Conservation (phyloP, 2,888 invertebrate species). For the Drosophila austrosaltans region DNA sequence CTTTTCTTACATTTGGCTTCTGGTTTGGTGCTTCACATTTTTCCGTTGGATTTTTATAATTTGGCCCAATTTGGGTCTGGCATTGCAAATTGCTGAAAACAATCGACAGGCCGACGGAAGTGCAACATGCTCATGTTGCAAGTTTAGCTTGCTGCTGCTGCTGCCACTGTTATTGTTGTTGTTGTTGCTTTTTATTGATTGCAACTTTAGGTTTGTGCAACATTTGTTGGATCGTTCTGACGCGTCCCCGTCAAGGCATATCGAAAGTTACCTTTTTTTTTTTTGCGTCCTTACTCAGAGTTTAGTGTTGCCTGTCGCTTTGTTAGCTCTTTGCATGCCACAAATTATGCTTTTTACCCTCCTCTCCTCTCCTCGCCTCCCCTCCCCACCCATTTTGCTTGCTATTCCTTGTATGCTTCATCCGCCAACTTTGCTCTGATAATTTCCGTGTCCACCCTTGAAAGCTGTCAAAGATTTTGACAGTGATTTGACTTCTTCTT, state of each 20-base stretch:
- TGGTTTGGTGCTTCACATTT: conserved; percentile 23
- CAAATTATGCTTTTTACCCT: conserved; percentile 65
- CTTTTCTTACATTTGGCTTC: background rate
- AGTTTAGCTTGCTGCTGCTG: conserved; percentile 6
- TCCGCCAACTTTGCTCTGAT: background rate
- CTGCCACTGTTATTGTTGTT: conserved; percentile 26
- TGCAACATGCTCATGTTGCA: conserved; percentile 75
- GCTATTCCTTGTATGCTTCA: too few species aligned
- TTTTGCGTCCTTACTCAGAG: background rate
- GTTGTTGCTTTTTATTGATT: conserved; percentile 25
- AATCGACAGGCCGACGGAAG: conserved; percentile 73
- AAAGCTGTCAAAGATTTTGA: conserved; percentile 56
- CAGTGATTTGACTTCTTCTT: conserved; percentile 53
- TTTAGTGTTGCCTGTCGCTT: conserved; percentile 57
- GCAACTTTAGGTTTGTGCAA: conserved; percentile 34
- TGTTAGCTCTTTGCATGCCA: conserved; percentile 79
- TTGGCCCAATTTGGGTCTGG: conserved; percentile 75
- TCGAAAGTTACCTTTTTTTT: conserved; percentile 56
- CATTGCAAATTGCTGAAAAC: conserved; percentile 71
- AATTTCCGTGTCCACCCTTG: conserved; percentile 20
- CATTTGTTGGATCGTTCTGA: conserved; percentile 73
- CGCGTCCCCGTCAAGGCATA: conserved; percentile 70
- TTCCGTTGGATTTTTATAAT: conserved; percentile 62
- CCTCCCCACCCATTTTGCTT: background rate
- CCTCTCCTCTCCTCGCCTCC: background rate